phyloP scores from a whole-genome alignment of 2,113 vertebrate species.

The Oncorhynchus gorbuscha region DNA sequence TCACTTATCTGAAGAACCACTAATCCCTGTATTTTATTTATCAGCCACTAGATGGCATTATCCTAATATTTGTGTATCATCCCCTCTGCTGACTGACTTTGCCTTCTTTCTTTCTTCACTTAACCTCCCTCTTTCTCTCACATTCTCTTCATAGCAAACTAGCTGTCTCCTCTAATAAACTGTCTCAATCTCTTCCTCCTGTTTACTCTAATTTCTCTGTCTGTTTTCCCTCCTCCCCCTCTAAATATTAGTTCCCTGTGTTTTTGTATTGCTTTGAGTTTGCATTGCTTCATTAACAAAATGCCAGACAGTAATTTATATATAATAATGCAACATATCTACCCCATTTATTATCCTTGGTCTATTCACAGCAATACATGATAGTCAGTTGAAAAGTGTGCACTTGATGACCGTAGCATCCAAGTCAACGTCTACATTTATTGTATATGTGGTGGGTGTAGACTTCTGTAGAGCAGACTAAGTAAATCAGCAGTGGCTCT shows the following conservation, averaged over 20 bases:
- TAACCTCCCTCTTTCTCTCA: conserved; percentile 11
- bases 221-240: conserved; percentile 35
- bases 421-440: conserved; percentile 3
- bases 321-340: too few species aligned
- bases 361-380: conserved; percentile 44
- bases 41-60: conserved; percentile 59
- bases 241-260: conserved; percentile 8
- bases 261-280: not conserved
- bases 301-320: too few species aligned
- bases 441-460: too few species aligned
- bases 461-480: too few species aligned
- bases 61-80: conserved; percentile 16
- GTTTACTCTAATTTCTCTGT: conserved; percentile 24
- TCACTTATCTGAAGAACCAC: conserved; percentile 13
- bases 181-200: conserved; percentile 36
- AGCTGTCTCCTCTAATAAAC: conserved; percentile 13
- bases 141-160: not conserved
- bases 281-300: not conserved
- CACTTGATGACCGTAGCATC: not conserved
- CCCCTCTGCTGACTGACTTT: conserved; percentile 1
- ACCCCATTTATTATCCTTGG: not conserved
- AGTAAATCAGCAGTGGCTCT: conserved; percentile 4
- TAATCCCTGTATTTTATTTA: conserved; percentile 34
- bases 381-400: conserved; percentile 18
- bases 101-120: conserved; percentile 13